Evolutionary conservation across 2,888 invertebrate genomes (phyloP), one percentile per base, ranked within the genome.

Genomic region (Formica aserva): DNA sequence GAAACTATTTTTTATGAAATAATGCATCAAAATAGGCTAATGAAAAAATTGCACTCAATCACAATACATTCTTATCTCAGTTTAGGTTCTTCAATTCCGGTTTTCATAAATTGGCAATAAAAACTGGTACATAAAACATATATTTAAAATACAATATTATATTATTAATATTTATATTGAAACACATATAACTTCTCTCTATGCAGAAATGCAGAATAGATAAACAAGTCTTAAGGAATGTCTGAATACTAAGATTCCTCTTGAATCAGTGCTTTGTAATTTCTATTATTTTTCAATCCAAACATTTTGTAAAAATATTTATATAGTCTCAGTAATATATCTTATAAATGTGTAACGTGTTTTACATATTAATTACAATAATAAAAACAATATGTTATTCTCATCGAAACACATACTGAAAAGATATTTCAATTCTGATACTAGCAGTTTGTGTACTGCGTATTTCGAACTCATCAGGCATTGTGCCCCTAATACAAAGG

Each of bases 241-340:
- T 72, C 26, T 13, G 45, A 78, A 62, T 41, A 45, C 11, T 18
- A 76, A 66, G 38, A 67, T 60, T 45, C 41, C 11, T 26, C 45
- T 48, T 78, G 60, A 32, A 26, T 13, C 26, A 48, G 18, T 60
- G 60, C 1, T 71, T n/a, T 57, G 15, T 55, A 45, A 72, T 35
- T 48, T 62, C 18, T 45, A n/a, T 52, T 13, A 41, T 35, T 26
- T 60, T 71, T 77, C 29, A 69, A 48, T 77, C 29, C 18, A 71
- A 69, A 60, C 18, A 13, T 78, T 67, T 77, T 78, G 72, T 78
- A 78, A 71, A 78, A 78, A 78, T 78, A 60, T 71, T 35, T 69
- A 71, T 78, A 69, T 71, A 78, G 26, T 78, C 45, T 18, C 3
- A 60, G 22, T 55, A 55, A 67, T 32, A 32, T 32, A 32, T 78